These are phyloP conservation scores for Protodeltote pygarga DNA, from an alignment of 2,888 invertebrate genomes.

Conservation along the genomic window DNA sequence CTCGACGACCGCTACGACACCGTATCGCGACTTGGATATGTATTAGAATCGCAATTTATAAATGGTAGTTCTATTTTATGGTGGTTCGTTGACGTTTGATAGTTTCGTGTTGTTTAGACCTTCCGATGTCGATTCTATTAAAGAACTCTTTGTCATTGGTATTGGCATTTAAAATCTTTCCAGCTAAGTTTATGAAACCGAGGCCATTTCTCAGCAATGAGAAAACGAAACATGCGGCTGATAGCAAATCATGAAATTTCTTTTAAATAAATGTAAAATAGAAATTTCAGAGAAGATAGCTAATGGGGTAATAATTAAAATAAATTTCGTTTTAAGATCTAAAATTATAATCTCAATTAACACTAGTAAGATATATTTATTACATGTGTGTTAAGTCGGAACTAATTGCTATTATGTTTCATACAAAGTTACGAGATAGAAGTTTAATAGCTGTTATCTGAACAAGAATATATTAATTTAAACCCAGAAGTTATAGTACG, in stretches of 20 bases:
- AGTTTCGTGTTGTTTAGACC: slow-evolving; percentile 9
- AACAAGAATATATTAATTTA: slow-evolving; percentile 41
- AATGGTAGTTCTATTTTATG: slow-evolving; percentile 64
- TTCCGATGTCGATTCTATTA: slow-evolving; percentile 15
- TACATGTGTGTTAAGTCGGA: slow-evolving; percentile 19
- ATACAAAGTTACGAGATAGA: slow-evolving; percentile 36
- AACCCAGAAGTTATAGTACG: slow-evolving; percentile 42
- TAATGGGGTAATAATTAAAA: too few species aligned
- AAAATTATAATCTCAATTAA: slow-evolving; percentile 20
- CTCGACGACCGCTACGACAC: slow-evolving; percentile 43
- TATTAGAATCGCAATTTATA: slow-evolving; percentile 65
- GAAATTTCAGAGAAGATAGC: too few species aligned
- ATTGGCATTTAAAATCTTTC: too few species aligned
- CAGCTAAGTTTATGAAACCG: too few species aligned
- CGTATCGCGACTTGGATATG: slow-evolving; percentile 43
- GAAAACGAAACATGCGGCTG: too few species aligned
- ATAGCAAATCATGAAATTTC: too few species aligned
- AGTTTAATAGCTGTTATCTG: slow-evolving; percentile 34
- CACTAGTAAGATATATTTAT: slow-evolving; percentile 23
- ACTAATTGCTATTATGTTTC: slow-evolving; percentile 29
- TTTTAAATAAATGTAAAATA: too few species aligned
- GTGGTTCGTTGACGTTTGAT: slow-evolving; percentile 16
- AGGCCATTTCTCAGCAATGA: too few species aligned
- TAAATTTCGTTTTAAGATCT: slow-evolving; percentile 9
- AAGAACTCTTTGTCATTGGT: not conserved